A percentile compares a stretch with the other conserved stretches of the same genome.
Conservation (phyloP, 2,113 vertebrate genomes). For the Thermophis baileyi region DNA sequence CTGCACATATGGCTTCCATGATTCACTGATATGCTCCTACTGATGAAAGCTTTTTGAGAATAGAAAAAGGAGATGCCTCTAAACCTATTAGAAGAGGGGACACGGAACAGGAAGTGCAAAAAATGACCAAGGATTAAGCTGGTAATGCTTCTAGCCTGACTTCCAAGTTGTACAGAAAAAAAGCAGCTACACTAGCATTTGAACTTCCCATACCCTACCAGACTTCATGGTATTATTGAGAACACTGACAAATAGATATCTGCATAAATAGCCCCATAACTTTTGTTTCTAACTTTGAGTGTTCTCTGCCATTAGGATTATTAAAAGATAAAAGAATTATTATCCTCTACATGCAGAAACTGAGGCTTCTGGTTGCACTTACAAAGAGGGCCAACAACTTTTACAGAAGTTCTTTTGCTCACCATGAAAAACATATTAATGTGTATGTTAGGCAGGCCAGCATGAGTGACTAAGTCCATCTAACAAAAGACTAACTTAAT, state of each 20-base stretch:
- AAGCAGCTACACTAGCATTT: neutral
- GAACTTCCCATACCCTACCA: neutral
- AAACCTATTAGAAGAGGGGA: neutral
- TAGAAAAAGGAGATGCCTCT: neutral
- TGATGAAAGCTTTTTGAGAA: neutral
- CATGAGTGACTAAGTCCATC: neutral
- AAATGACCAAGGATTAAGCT: neutral
- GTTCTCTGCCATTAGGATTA: neutral
- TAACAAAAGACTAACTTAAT: neutral
- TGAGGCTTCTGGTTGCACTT: neutral
- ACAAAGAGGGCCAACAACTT: neutral
- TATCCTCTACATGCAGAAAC: neutral
- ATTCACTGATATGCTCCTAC: neutral
- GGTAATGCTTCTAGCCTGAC: neutral
- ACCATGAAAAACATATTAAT: neutral
- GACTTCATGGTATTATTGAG: neutral
- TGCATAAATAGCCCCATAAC: neutral
- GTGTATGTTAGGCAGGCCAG: neutral
- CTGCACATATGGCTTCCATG: neutral
- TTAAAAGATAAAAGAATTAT: neutral
- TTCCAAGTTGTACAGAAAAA: neutral
- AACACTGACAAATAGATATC: neutral
- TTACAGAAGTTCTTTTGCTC: neutral
- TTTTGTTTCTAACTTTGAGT: neutral
- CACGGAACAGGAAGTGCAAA: neutral